Base-by-base conservation (phyloP, 2,797 vertebrate genomes). In the Pipistrellus kuhlii region DNA sequence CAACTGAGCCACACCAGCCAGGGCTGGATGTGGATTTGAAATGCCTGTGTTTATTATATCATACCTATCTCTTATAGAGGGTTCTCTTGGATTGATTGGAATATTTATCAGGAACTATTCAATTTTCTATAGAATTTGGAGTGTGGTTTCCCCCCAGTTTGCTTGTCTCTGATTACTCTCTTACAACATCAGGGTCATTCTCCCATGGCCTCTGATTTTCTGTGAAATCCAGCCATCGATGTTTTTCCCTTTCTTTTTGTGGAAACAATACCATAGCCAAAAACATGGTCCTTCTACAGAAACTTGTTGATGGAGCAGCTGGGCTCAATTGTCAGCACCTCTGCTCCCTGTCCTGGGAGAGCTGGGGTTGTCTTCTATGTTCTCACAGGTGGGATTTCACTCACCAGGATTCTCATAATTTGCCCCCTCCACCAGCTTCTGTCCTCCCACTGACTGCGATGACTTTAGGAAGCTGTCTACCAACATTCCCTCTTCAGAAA, bases 191-290 rank as follows among this genome's bases (percentile, higher is more conserved):
- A 68, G 35, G 44, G 21, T 51, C 14, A 35, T 92, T 90, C 94
- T 95, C 96, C 94, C 88, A 78, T 18, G 20, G 80, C 18, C 68
- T 97, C 85, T 85, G 78, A 25, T 41, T 94, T 55, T 64, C 59
- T 96, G 95, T 93, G 93, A 94, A 82, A 96, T 91, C 95, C 62
- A 21, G 57, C 81, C 55, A 91, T 94, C 81, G 68, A 90, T 94
- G 92, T 91, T 97, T 97, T 68, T 53, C 46, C 68, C 68, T 59
- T 76, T 32, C 77, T 97, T 93, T 93, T 88, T 80, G 90, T 85
- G 66, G 78, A 90, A 84, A 64, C 94, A 91, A 94, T 92, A 35
- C 30, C 85, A 0, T 18, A 96, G 94, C 88, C 48, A 66, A 85
- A 93, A 96, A 76, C 68, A 94, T 27, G 59, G 51, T 81, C 95